Conservation (phyloP, 2,113 vertebrate species). For the Fukomys damarensis region DNA sequence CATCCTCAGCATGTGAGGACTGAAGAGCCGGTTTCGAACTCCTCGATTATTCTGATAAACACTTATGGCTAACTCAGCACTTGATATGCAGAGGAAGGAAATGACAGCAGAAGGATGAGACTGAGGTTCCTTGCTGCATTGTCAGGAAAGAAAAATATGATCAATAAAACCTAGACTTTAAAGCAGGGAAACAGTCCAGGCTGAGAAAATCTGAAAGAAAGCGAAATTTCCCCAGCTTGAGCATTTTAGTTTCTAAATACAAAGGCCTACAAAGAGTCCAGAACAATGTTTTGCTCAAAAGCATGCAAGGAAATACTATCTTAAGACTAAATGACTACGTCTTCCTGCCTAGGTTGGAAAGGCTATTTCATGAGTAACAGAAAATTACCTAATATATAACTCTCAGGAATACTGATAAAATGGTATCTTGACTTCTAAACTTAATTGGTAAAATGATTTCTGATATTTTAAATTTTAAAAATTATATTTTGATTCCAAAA, state of each 20-base stretch:
- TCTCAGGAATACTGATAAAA: slow-evolving; percentile 13
- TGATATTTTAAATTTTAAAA: not conserved
- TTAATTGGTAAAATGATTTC: not conserved
- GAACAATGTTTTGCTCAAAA: not conserved
- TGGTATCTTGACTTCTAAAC: not conserved
- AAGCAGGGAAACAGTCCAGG: not conserved
- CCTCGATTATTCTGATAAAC: not conserved
- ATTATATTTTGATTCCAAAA: not conserved
- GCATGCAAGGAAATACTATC: not conserved
- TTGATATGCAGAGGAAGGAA: not conserved
- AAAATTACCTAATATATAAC: not conserved
- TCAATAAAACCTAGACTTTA: slow-evolving; percentile 8
- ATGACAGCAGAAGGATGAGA: not conserved
- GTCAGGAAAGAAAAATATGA: slow-evolving; percentile 23
- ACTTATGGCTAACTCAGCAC: not conserved
- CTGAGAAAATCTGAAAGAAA: slow-evolving; percentile 11
- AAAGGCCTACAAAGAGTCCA: not conserved
- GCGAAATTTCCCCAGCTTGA: not conserved
- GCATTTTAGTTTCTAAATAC: not conserved
- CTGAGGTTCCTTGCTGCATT: not conserved
- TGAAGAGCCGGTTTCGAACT: not conserved
- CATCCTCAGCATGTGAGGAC: not conserved
- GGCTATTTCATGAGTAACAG: not conserved
- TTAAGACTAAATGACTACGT: not conserved
- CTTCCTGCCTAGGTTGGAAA: not conserved